Base-by-base conservation (phyloP, 2,888 invertebrate genomes). In the Drosophila neotestacea region DNA sequence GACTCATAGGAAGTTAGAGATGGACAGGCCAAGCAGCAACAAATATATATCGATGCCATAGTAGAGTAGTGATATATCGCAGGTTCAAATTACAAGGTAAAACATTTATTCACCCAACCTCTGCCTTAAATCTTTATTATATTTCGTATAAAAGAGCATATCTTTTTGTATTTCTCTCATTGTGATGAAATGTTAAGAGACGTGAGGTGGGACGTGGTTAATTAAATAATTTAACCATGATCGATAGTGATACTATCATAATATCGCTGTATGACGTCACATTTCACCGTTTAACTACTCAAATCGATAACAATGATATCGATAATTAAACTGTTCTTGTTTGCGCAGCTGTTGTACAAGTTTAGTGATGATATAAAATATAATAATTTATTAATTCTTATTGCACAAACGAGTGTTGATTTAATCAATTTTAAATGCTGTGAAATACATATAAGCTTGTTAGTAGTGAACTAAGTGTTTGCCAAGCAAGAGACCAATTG, bases 1-100 rank as follows among this genome's bases (percentile, higher is more conserved):
- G 72, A 76, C 75, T 75, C 71, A 75, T 74, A 54, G 32, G 4
- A 27, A 36, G 55, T 41, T 70, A 66, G 71, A 36, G 75, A 75
- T 75, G 74, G n/a, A 41, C 51, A 7, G 16, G 6, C n/a, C 28
- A 0, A 6, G 28, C 30, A 54, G 4, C 22, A 13, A 27, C 38
- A 72, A 62, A 52, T 16, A 39, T 5, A 32, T 36, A 61, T 32
- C 73, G 73, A 9, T 30, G 22, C 22, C 22, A 22, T 3, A 22
- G 3, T 22, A 22, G 22, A 30, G 30, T 30, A 30, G 5, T 30
- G 5, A 7, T 7, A 4, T 30, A 7, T 55, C 16, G 36, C 32
- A 36, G 22, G 22, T 22, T 22, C 1, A 22, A 22, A 22, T 22
- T 22, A 2, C 22, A 22, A 22, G 22, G 22, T 22, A 2, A 22